Conservation (phyloP, 2,888 invertebrate genomes). For the Dysmachus trigonus region DNA sequence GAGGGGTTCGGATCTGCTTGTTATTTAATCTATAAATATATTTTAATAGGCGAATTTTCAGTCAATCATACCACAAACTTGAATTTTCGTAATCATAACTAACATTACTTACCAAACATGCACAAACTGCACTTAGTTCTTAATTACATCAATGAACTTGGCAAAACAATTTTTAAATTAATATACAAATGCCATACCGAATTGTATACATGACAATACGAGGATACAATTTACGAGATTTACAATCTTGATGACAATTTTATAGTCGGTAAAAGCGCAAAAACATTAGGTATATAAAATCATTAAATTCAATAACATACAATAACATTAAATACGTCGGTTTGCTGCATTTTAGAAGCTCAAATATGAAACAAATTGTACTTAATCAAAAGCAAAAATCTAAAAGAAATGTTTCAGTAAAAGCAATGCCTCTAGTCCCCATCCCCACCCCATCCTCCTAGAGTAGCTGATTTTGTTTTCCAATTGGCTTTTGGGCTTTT, state of each 20-base stretch:
- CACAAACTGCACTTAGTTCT: background rate
- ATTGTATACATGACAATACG: too few relatives aligned
- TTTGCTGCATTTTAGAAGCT: too few relatives aligned
- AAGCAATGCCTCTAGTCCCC: background rate
- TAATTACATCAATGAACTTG: background rate
- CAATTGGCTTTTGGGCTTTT: slow-evolving; percentile 34
- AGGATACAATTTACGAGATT: too few relatives aligned
- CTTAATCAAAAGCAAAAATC: background rate
- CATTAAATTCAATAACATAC: too few relatives aligned
- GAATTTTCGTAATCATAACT: background rate
- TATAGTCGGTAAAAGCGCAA: too few relatives aligned
- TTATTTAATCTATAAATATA: too few relatives aligned
- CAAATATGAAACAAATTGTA: too few relatives aligned
- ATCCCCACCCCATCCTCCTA: background rate
- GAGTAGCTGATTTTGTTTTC: slow-evolving; percentile 31
- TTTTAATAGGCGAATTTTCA: background rate
- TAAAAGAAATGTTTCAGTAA: background rate
- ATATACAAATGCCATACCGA: background rate
- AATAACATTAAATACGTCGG: too few relatives aligned
- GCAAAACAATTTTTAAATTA: background rate
- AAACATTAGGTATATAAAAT: too few relatives aligned
- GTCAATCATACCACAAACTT: background rate
- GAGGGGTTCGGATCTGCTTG: too few relatives aligned
- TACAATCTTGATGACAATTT: too few relatives aligned
- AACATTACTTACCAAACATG: background rate